Evolutionary conservation across 1,140 invertebrate species (phyloP).

Genomic region (Archivesica marissinica): DNA sequence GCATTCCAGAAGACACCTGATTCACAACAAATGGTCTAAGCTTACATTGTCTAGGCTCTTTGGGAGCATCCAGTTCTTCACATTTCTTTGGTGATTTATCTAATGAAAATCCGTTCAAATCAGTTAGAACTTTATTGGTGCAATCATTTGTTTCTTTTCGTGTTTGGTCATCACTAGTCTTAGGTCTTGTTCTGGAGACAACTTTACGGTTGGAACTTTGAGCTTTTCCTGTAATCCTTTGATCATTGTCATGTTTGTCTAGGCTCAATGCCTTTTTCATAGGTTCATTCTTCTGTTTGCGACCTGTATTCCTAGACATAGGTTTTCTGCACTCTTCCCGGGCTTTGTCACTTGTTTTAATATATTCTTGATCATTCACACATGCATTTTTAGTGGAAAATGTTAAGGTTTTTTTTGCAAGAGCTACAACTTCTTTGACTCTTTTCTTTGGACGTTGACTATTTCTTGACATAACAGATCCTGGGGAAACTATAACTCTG

Average conservation of each 20-base stretch:
- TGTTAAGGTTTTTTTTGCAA: too few relatives aligned
- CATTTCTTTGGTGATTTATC: conserved; percentile 2
- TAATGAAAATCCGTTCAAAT: conserved; percentile 9
- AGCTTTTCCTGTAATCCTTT: too few relatives aligned
- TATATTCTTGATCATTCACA: neutral
- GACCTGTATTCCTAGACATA: too few relatives aligned
- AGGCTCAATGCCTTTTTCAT: too few relatives aligned
- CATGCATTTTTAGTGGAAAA: too few relatives aligned
- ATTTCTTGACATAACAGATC: neutral
- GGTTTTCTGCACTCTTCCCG: too few relatives aligned
- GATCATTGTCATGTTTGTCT: too few relatives aligned
- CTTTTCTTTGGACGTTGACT: conserved; percentile 12
- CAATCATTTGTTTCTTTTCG: conserved; percentile 22
- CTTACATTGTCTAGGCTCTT: neutral
- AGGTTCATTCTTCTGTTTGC: too few relatives aligned
- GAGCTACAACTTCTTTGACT: conserved; percentile 38
- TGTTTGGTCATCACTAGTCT: neutral
- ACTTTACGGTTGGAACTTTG: too few relatives aligned
- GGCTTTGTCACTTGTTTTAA: neutral
- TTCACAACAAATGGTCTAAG: conserved; percentile 3
- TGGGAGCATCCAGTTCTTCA: neutral
- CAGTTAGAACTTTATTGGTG: conserved; percentile 11
- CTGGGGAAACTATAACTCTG: neutral
- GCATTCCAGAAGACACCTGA: neutral
- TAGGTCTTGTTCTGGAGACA: too few relatives aligned